A percentile compares a stretch with the other conserved stretches of the same genome.
These are phyloP conservation scores for Bombus sylvicola DNA, from an alignment of 1,140 invertebrate genomes.

Conservation along the genomic window DNA sequence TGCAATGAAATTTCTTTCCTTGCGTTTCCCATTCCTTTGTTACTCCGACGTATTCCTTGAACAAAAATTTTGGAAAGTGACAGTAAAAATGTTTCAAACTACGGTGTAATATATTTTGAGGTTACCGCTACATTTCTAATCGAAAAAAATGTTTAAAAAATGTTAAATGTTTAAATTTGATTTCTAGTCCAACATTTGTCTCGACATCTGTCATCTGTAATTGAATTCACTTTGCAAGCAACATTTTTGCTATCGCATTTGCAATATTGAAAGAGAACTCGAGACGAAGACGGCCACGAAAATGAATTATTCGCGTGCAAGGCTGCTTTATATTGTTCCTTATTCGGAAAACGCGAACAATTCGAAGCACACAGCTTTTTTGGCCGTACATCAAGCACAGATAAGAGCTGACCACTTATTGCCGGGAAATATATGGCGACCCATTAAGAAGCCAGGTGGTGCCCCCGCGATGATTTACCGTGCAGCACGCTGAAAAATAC, in stretches of 20 bases:
- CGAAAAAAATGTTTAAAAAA: too few relatives aligned
- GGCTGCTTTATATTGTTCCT: constrained; percentile 31
- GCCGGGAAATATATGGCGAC: constrained; percentile 48
- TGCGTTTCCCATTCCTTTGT: background rate
- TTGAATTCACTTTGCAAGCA: background rate
- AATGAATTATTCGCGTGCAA: constrained; percentile 47
- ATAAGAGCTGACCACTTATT: constrained; percentile 58
- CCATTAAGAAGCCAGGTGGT: constrained; percentile 46
- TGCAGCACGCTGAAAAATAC: constrained; percentile 18
- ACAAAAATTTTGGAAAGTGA: background rate
- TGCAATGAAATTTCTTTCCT: background rate
- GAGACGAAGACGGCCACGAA: background rate
- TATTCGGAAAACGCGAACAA: constrained; percentile 17
- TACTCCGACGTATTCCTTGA: background rate
- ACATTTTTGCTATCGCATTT: background rate
- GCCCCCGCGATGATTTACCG: constrained; percentile 38
- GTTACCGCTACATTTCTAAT: background rate
- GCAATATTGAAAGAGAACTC: background rate
- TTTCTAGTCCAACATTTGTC: background rate
- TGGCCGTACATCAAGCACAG: constrained; percentile 46
- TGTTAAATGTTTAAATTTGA: background rate
- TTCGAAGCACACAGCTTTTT: constrained; percentile 2
- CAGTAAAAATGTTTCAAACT: background rate
- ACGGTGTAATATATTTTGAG: background rate
- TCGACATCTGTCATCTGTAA: too few relatives aligned